Percentiles rank a stretch among this genome's conserved stretches.
These are phyloP conservation scores for Amphibalanus amphitrite DNA, from an alignment of 1,140 invertebrate species.

Conservation along the genomic window DNA sequence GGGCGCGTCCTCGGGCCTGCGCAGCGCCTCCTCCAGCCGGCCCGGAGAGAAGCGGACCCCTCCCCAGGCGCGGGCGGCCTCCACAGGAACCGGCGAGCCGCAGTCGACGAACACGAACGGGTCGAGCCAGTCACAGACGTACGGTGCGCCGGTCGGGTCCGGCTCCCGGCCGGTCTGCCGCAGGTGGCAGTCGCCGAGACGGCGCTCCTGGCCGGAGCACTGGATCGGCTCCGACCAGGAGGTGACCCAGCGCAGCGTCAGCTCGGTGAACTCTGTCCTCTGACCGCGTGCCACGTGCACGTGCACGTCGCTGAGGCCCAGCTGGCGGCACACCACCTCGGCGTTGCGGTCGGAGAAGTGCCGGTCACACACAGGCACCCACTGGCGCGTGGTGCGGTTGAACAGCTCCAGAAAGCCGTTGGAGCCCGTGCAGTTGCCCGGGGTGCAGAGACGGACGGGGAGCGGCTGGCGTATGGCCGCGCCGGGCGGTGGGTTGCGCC, in stretches of 20 bases:
- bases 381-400: conserved; percentile 83
- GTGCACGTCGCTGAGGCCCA: conserved; percentile 79
- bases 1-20: conserved; percentile 8
- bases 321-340: conserved; percentile 81
- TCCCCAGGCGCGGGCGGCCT: conserved; percentile 74
- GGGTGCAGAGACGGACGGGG: background rate
- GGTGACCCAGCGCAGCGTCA: conserved; percentile 66
- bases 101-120: conserved; percentile 89
- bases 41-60: conserved; percentile 79
- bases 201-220: conserved; percentile 39
- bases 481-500: too few species aligned
- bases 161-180: background rate
- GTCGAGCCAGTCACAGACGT: background rate
- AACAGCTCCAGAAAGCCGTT: conserved; percentile 64
- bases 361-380: conserved; percentile 90
- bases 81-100: conserved; percentile 51
- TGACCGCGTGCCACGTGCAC: conserved; percentile 62
- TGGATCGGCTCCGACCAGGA: conserved; percentile 87
- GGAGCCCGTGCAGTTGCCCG: background rate
- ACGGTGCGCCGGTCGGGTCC: background rate
- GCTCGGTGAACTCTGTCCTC: conserved; percentile 65
- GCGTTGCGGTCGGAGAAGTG: conserved; percentile 88
- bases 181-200: background rate
- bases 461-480: background rate
- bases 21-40: conserved; percentile 66